Percentiles rank a stretch among this genome's conserved stretches.
These are phyloP conservation scores for Benthosema pterotum DNA, from an alignment of 2,797 vertebrate species.

Conservation along the genomic window DNA sequence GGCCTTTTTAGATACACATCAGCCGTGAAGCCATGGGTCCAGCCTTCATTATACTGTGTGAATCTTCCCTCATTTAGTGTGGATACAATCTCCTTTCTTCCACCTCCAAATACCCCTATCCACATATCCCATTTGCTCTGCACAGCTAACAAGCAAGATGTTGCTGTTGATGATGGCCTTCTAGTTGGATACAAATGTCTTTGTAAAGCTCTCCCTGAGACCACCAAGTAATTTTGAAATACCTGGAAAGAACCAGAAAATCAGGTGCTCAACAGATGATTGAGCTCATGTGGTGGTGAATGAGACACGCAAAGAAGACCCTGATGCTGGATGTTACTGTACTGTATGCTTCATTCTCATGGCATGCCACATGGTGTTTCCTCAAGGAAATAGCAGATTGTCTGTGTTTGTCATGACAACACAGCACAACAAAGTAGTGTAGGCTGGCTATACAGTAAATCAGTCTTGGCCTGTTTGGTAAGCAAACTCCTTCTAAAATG, in stretches of 20 bases:
- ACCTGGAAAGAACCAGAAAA: conserved; percentile 61
- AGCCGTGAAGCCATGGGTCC: conserved; percentile 80
- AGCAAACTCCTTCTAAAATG: too few relatives aligned
- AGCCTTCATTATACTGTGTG: conserved; percentile 83
- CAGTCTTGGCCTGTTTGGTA: too few relatives aligned
- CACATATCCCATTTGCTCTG: conserved; percentile 64
- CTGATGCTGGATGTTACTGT: conserved; percentile 17
- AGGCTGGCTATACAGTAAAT: too few relatives aligned
- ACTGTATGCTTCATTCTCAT: too few relatives aligned
- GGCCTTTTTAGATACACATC: conserved; percentile 84
- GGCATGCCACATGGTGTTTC: too few relatives aligned
- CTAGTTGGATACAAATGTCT: conserved; percentile 75
- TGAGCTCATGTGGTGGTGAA: conserved; percentile 42
- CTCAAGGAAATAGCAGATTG: too few relatives aligned
- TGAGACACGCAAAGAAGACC: conserved; percentile 36
- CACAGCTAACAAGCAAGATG: conserved; percentile 76
- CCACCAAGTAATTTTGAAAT: conserved; percentile 60
- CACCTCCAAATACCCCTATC: conserved; percentile 82
- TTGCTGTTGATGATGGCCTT: conserved; percentile 74
- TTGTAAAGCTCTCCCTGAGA: conserved; percentile 67
- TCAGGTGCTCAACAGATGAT: conserved; percentile 56
- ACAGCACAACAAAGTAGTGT: too few relatives aligned
- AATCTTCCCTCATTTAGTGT: conserved; percentile 85
- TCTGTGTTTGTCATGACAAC: too few relatives aligned
- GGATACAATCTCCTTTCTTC: conserved; percentile 83